Percentiles rank a stretch among this genome's conserved stretches.
Evolutionary conservation across 2,888 invertebrate species (phyloP).

Genomic region (Strigamia maritima): DNA sequence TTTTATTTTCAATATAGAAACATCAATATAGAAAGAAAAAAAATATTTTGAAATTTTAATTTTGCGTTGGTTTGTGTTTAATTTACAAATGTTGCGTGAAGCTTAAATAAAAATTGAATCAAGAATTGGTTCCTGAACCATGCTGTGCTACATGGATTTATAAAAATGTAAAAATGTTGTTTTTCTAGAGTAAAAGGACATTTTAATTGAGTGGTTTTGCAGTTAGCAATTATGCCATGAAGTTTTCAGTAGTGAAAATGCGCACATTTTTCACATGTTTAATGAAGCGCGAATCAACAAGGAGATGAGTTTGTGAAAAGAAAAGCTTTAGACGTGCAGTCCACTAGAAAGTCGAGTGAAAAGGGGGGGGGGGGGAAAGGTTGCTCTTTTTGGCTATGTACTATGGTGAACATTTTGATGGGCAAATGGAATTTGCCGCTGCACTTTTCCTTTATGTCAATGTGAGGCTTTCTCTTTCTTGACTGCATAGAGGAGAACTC

Average conservation of each 20-base stretch:
- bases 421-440: slow-evolving; percentile 36
- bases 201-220: neutral
- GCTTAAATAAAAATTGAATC: neutral
- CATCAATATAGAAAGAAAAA: too few relatives aligned
- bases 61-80: neutral
- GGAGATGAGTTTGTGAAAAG: slow-evolving; percentile 15
- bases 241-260: neutral
- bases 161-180: neutral
- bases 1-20: too few relatives aligned
- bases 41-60: too few relatives aligned
- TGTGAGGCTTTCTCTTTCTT: slow-evolving; percentile 26
- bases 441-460: slow-evolving; percentile 35
- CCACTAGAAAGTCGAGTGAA: slow-evolving; percentile 16
- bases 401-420: slow-evolving; percentile 26
- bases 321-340: slow-evolving; percentile 3
- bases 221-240: neutral
- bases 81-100: neutral
- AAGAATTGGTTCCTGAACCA: neutral
- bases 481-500: slow-evolving; percentile 31
- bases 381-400: neutral
- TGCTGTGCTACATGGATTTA: neutral
- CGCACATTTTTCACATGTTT: neutral
- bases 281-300: neutral
- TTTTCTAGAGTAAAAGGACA: neutral
- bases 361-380: slow-evolving; percentile 1